Conservation (phyloP, 2,113 vertebrate genomes). For the Elachura formosa region DNA sequence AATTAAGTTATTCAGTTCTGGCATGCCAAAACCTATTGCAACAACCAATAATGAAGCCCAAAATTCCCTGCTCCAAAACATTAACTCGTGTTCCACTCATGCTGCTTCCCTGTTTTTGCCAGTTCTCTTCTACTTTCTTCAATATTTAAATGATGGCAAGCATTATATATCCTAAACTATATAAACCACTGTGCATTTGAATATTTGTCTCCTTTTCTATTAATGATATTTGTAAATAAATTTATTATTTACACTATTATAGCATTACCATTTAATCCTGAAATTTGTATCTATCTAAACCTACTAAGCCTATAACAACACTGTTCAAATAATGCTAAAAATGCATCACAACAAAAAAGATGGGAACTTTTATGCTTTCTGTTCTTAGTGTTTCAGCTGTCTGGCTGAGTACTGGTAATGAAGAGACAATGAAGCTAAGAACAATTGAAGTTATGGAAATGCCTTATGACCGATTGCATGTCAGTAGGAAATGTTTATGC, state of each 20-base stretch:
- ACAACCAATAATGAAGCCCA: not conserved
- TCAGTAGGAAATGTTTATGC: not conserved
- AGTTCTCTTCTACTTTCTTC: not conserved
- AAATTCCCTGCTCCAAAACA: not conserved
- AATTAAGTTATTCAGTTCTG: not conserved
- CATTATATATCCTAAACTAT: not conserved
- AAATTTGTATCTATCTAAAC: not conserved
- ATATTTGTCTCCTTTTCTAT: not conserved
- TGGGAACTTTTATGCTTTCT: not conserved
- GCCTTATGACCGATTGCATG: not conserved
- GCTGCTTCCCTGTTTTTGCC: not conserved
- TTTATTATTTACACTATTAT: not conserved
- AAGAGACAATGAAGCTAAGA: not conserved
- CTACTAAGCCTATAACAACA: not conserved
- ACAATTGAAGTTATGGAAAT: not conserved
- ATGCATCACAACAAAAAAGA: not conserved
- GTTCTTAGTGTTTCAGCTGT: not conserved
- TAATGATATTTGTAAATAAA: not conserved
- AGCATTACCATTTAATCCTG: not conserved
- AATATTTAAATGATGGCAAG: not conserved
- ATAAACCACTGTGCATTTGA: not conserved
- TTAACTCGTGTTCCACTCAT: not conserved
- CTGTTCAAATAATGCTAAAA: not conserved
- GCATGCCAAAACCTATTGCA: not conserved
- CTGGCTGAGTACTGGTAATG: not conserved